Conservation (phyloP, 1,140 invertebrate species). For the Anthonomus grandis region DNA sequence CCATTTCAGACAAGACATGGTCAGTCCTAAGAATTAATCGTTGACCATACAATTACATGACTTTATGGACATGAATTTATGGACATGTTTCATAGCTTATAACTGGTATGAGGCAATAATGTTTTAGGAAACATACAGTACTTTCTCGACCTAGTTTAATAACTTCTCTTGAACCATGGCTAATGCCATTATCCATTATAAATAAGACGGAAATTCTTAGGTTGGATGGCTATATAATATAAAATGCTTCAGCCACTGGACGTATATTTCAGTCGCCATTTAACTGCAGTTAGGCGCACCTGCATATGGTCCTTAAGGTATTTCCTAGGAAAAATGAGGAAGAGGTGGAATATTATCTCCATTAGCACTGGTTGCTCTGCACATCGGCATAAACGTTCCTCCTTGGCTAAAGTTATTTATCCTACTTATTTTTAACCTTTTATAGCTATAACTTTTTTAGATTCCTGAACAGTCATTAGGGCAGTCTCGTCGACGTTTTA, state of each 20-base stretch:
- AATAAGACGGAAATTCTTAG: slow-evolving; percentile 37
- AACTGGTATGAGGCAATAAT: slow-evolving; percentile 42
- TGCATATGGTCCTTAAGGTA: slow-evolving; percentile 40
- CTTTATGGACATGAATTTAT: slow-evolving; percentile 35
- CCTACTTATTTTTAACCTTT: too few species aligned
- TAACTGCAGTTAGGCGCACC: slow-evolving; percentile 48
- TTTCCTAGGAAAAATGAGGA: slow-evolving; percentile 45
- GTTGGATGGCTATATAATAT: slow-evolving; percentile 40
- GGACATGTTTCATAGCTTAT: slow-evolving; percentile 39
- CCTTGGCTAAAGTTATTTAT: slow-evolving; percentile 46
- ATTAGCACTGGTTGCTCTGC: slow-evolving; percentile 41
- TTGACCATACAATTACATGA: slow-evolving; percentile 23
- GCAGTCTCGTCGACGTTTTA: slow-evolving; percentile 52
- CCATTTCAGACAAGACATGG: slow-evolving; percentile 24
- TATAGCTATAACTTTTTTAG: slow-evolving; percentile 43
- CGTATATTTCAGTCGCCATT: slow-evolving; percentile 49
- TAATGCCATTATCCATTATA: slow-evolving; percentile 29
- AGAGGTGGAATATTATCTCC: slow-evolving; percentile 41
- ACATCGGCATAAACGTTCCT: slow-evolving; percentile 48
- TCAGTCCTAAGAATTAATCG: slow-evolving; percentile 8
- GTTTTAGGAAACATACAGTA: slow-evolving; percentile 34
- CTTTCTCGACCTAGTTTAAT: slow-evolving; percentile 24
- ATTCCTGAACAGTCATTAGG: slow-evolving; percentile 50
- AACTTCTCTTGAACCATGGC: slow-evolving; percentile 25
- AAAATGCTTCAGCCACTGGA: slow-evolving; percentile 51